Conservation (phyloP, 2,113 vertebrate genomes). For the Callipepla californica region DNA sequence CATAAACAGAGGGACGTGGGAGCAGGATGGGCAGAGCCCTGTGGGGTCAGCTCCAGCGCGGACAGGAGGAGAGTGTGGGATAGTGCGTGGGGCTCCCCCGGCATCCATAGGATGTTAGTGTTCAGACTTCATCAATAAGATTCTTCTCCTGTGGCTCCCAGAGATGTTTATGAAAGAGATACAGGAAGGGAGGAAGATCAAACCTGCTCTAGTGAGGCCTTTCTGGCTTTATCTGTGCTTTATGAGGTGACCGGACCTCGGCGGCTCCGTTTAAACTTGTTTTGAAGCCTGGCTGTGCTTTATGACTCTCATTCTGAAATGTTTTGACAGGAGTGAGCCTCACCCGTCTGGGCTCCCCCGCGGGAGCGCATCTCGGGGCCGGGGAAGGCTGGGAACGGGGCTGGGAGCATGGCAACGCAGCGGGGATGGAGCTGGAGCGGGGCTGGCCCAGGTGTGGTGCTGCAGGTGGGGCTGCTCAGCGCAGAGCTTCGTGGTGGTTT, state of each 20-base stretch:
- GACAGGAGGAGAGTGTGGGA: constrained; percentile 28
- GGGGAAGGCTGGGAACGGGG: too few species aligned
- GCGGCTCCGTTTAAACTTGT: constrained; percentile 69
- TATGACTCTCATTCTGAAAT: constrained; percentile 69
- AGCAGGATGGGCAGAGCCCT: not conserved
- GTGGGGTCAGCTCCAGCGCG: not conserved
- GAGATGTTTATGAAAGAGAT: constrained; percentile 71
- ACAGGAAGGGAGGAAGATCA: constrained; percentile 74
- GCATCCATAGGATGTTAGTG: constrained; percentile 48
- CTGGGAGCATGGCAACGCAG: not conserved
- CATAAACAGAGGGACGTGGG: not conserved
- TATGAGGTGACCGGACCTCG: constrained; percentile 71
- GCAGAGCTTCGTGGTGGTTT: not conserved
- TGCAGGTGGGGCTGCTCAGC: not conserved
- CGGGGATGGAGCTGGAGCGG: not conserved
- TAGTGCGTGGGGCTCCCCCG: not conserved
- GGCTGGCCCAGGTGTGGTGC: not conserved
- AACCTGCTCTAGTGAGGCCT: constrained; percentile 43
- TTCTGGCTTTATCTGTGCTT: constrained; percentile 71
- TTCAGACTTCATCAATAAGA: constrained; percentile 51
- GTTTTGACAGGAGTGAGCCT: constrained; percentile 65
- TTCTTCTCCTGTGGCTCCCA: constrained; percentile 17
- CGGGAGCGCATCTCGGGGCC: not conserved
- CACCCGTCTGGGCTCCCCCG: constrained; percentile 13
- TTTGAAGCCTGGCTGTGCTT: constrained; percentile 62